Evolutionary conservation across 2,888 invertebrate genomes (phyloP), one percentile per base, ranked within the genome.

Genomic region (Oligia latruncula): DNA sequence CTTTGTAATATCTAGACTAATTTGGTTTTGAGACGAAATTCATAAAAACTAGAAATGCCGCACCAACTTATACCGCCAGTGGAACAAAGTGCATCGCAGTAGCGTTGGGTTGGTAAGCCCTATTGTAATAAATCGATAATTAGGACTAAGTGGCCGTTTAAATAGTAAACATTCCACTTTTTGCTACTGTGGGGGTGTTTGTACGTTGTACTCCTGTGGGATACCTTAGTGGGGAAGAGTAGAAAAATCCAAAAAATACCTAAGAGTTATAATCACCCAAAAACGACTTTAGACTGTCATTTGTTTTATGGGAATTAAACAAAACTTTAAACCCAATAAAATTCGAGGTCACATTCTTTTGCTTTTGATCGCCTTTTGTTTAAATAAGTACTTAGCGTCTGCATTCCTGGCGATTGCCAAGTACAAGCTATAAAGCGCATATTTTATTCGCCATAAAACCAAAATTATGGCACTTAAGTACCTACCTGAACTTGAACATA

Each of bases 1-100:
- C 55, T 81, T 81, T 49, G 82, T 80, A 81, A 76, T 64, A 1
- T 35, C 62, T 23, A 35, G 52, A 75, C 62, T 55, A 17, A 68
- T 81, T 68, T 46, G 15, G 29, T 5, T n/a, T 66, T 60, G 64
- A 43, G 0, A 5, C 3, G 20, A 66, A 4, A 4, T n/a, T 20
- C 40, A 55, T 46, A 29, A 6, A 40, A 29, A 60, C 23, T 43
- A 20, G 23, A 78, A 64, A 64, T 43, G n/a, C 0, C 0, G 17
- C n/a, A 60, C n/a, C 0, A 40, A 62, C 1, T n/a, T 17, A n/a
- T 6, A 0, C 40, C n/a, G 6, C 40, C 17, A 17, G 40, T 66
- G 66, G 1, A 17, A 40, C 40, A 40, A n/a, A 11, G n/a, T n/a
- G 20, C 23, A 77, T 15, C 35, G 23, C 43, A 46, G 13, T 46